These are phyloP conservation scores for Smithornis capensis DNA, from an alignment of 2,113 vertebrate species.

Conservation along the genomic window DNA sequence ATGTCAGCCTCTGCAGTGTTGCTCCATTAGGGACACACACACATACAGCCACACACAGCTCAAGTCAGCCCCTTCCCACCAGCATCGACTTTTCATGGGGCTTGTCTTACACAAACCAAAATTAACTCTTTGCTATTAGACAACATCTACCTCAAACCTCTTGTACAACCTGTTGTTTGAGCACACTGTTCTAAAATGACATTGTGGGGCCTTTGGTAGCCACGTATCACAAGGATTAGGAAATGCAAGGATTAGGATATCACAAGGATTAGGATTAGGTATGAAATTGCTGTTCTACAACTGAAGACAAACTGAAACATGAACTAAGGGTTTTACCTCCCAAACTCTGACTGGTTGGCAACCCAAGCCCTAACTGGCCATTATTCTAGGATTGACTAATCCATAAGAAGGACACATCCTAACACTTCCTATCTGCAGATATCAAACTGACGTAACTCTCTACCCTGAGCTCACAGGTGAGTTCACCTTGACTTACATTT, in stretches of 20 bases:
- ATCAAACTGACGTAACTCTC: not conserved
- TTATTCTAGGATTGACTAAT: not conserved
- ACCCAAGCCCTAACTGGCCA: not conserved
- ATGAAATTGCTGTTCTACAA: not conserved
- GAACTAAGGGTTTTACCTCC: not conserved
- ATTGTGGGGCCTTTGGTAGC: not conserved
- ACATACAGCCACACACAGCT: not conserved
- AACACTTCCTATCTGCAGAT: not conserved
- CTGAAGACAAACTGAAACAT: not conserved
- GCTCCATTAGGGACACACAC: not conserved
- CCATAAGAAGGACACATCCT: not conserved
- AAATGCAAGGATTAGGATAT: not conserved
- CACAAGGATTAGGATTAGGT: not conserved
- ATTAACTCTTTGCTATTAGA: not conserved
- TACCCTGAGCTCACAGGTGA: not conserved
- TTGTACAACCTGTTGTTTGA: not conserved
- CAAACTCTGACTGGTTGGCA: not conserved
- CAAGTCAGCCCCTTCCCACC: not conserved
- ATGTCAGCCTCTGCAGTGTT: not conserved
- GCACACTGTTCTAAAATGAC: not conserved
- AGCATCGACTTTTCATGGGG: rapidly evolving
- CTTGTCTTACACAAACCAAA: not conserved
- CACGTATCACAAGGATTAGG: not conserved
- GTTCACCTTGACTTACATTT: not conserved
- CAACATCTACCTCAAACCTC: not conserved